Percentiles rank a stretch among this genome's conserved stretches.
phyloP scores from a whole-genome alignment of 2,888 invertebrate species.

The Ectropis crepuscularia region DNA sequence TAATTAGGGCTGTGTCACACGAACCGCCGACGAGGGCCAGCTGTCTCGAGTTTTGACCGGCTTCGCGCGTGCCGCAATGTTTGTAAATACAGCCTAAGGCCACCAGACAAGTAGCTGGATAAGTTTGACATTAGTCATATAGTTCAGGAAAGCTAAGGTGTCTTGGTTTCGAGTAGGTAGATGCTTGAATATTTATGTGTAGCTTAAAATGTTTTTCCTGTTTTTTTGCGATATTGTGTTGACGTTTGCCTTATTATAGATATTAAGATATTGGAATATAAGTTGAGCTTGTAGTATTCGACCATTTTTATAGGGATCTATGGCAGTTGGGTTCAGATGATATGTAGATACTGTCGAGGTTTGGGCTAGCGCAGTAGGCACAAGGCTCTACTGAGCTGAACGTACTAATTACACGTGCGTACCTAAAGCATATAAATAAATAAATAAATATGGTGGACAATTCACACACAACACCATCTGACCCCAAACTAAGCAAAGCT shows the following conservation, averaged over 20 bases:
- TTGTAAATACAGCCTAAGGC: constrained; percentile 62
- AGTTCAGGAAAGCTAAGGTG: neutral
- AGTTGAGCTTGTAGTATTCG: no score
- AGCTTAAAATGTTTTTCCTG: neutral
- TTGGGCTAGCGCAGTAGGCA: no score
- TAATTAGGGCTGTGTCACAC: constrained; percentile 33
- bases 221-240: neutral
- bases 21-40: constrained; percentile 18
- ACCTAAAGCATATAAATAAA: neutral
- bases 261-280: no score
- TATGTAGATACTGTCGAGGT: no score
- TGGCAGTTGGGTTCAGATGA: no score
- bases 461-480: no score
- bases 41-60: constrained; percentile 23
- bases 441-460: no score
- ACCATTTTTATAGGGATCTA: no score
- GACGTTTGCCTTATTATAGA: no score
- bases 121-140: constrained; percentile 21
- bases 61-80: constrained; percentile 64
- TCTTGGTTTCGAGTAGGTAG: neutral
- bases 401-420: no score
- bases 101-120: constrained; percentile 19
- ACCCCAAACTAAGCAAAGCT: no score
- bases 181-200: neutral
- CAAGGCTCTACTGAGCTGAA: no score